These are phyloP conservation scores for Dasyprocta punctata DNA, from an alignment of 2,113 vertebrate genomes.

Conservation along the genomic window DNA sequence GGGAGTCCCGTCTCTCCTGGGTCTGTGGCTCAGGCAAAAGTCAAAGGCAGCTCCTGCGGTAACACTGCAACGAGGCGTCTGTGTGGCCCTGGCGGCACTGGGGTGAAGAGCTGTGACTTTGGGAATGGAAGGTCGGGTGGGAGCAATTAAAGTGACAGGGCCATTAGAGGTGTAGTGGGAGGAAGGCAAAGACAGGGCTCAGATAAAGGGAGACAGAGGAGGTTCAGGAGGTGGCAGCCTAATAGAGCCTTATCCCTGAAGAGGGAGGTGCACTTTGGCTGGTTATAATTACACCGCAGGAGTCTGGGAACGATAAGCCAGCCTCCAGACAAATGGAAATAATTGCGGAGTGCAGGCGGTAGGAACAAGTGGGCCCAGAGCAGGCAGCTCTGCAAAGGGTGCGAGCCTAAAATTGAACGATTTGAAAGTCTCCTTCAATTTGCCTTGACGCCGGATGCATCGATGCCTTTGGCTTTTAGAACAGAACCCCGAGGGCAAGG, in stretches of 20 bases:
- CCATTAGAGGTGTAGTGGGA: accelerated
- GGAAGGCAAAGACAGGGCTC: neutral
- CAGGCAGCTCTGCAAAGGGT: neutral
- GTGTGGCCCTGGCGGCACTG: accelerated
- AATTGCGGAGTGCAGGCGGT: neutral
- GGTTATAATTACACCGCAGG: neutral
- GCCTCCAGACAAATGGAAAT: neutral
- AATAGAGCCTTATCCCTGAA: neutral
- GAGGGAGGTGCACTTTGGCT: accelerated
- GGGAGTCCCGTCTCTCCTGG: neutral
- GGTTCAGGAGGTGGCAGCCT: accelerated
- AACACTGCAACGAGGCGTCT: accelerated
- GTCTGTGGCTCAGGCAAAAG: no score
- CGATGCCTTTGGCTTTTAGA: neutral
- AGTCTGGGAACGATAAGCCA: neutral
- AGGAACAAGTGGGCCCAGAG: neutral
- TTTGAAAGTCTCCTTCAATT: neutral
- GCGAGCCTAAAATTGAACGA: accelerated
- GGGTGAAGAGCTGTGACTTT: neutral
- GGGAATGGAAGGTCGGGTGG: neutral
- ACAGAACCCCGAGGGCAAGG: neutral
- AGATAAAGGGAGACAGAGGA: neutral
- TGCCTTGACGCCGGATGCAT: neutral
- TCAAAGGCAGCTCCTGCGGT: neutral
- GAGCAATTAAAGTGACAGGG: accelerated